Evolutionary conservation across 2,888 invertebrate genomes (phyloP).

Genomic region (Melitaea athalia): DNA sequence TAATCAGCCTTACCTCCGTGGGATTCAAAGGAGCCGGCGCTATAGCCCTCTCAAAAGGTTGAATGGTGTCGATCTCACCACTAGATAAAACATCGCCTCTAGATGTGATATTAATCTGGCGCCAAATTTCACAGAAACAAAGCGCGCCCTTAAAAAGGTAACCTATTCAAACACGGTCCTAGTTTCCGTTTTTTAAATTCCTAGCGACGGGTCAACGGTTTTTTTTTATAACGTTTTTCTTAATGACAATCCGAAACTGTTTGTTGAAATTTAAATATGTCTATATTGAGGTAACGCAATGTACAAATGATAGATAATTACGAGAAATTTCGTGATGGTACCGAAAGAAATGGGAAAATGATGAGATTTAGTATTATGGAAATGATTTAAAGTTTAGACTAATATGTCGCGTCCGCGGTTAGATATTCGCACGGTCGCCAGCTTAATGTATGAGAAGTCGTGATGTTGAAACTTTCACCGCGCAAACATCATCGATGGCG

Average conservation of each 20-base stretch:
- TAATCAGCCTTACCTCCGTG: background rate
- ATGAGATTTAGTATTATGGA: slow-evolving; percentile 63
- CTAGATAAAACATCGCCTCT: slow-evolving; percentile 58
- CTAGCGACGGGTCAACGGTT: slow-evolving; percentile 24
- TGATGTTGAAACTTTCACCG: slow-evolving; percentile 74
- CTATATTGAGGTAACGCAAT: slow-evolving; percentile 40
- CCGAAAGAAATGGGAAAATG: slow-evolving; percentile 65
- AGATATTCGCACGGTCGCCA: slow-evolving; percentile 73
- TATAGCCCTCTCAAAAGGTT: slow-evolving; percentile 49
- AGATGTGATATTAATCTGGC: slow-evolving; percentile 68
- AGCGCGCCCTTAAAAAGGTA: slow-evolving; percentile 48
- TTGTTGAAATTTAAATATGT: slow-evolving; percentile 27
- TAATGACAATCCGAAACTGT: background rate
- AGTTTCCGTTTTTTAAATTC: slow-evolving; percentile 25
- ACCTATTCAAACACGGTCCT: slow-evolving; percentile 48
- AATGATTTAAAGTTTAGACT: slow-evolving; percentile 38
- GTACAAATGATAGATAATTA: slow-evolving; percentile 47
- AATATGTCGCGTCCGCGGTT: slow-evolving; percentile 57
- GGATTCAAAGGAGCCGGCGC: slow-evolving; percentile 60
- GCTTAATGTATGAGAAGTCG: slow-evolving; percentile 77
- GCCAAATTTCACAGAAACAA: slow-evolving; percentile 77
- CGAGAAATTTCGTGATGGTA: slow-evolving; percentile 43
- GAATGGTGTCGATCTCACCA: slow-evolving; percentile 68
- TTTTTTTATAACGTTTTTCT: slow-evolving; percentile 1
- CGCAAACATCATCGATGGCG: slow-evolving; percentile 63